Evolutionary conservation across 64 coral and sea anemone genomes (phyloP).

Genomic region (Dendrophyllia cribrosa): DNA sequence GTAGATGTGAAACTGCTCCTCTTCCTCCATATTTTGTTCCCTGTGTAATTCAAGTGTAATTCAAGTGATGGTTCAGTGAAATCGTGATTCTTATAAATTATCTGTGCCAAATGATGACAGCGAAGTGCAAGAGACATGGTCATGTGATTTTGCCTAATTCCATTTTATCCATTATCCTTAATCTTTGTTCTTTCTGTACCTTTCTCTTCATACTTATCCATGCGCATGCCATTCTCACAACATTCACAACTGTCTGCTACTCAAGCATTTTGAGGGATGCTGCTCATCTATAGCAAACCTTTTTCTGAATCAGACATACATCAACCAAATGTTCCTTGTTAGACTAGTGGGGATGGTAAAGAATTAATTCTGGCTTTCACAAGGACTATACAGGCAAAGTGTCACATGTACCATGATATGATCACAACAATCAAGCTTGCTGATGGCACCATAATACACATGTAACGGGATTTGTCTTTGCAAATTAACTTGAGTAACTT

Average conservation of each 20-base stretch:
- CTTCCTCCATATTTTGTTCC: too few species aligned
- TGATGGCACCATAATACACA: slow-evolving; percentile 51
- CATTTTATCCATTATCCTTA: neutral
- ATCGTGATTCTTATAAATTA: neutral
- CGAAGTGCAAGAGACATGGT: slow-evolving; percentile 91
- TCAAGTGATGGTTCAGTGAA: neutral
- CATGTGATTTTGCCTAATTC: slow-evolving; percentile 23
- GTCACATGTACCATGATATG: slow-evolving; percentile 1
- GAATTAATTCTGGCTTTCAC: slow-evolving; percentile 29
- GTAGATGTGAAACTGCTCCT: too few species aligned
- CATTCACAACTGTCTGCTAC: neutral
- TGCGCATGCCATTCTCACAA: neutral
- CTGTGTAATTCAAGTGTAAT: neutral
- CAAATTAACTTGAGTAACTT: neutral
- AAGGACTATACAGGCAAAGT: slow-evolving; percentile 3
- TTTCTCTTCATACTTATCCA: slow-evolving; percentile 26
- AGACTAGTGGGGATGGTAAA: slow-evolving; percentile 9
- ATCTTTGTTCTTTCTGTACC: neutral
- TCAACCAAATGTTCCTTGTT: neutral
- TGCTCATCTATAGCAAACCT: neutral
- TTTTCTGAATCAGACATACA: neutral
- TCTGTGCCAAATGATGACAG: slow-evolving; percentile 91
- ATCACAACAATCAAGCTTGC: slow-evolving; percentile 38
- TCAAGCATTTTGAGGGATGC: neutral
- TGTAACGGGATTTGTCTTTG: neutral